These are phyloP conservation scores for Glaucopsyche alexis DNA, from an alignment of 2,888 invertebrate species.

Conservation along the genomic window DNA sequence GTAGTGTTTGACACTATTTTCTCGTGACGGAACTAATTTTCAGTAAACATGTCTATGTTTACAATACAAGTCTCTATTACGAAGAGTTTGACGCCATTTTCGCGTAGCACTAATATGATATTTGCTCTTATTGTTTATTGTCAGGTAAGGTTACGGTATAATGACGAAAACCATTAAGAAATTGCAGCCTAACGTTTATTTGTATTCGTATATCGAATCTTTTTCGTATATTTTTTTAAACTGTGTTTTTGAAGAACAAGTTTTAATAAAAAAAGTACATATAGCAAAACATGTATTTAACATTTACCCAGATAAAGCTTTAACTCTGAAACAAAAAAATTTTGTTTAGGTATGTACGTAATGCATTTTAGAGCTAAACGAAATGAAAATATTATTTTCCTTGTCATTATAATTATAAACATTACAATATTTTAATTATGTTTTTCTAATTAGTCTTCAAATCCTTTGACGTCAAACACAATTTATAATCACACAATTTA, in stretches of 20 bases:
- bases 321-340: too few relatives aligned
- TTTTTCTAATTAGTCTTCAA: neutral
- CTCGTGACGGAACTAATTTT: neutral
- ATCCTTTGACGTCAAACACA: neutral
- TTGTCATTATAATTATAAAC: neutral
- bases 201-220: neutral
- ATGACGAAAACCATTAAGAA: conserved; percentile 3
- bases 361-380: neutral
- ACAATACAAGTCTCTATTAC: neutral
- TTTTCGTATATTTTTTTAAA: too few relatives aligned
- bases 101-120: conserved; percentile 1
- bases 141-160: neutral
- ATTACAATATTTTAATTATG: neutral
- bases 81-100: neutral
- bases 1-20: neutral
- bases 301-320: too few relatives aligned
- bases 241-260: too few relatives aligned
- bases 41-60: neutral
- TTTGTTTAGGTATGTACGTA: too few relatives aligned
- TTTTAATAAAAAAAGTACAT: too few relatives aligned
- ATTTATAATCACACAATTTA: neutral
- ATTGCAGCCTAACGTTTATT: neutral
- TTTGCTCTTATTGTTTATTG: conserved; percentile 6
- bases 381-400: neutral
- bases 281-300: too few relatives aligned